Percentiles rank a stretch among this genome's conserved stretches.
Conservation (phyloP, 2,113 vertebrate genomes). For the Cyanistes caeruleus region DNA sequence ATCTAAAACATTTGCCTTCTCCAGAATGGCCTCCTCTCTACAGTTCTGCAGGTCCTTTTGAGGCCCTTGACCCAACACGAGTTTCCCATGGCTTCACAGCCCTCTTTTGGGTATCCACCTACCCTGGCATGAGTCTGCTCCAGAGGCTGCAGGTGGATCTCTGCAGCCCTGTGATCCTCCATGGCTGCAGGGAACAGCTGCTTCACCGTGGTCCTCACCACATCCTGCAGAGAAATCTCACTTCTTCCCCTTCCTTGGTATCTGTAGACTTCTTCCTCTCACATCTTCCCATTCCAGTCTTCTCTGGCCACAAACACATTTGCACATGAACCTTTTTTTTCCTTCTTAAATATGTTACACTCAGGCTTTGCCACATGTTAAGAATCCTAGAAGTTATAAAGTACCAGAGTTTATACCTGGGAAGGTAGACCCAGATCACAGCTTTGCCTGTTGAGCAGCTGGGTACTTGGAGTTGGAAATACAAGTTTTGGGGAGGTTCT, state of each 20-base stretch:
- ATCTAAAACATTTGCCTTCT: background rate
- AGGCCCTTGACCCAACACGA: fast-evolving
- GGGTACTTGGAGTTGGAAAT: background rate
- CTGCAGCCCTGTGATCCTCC: no score
- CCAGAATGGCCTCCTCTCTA: background rate
- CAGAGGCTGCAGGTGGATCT: background rate
- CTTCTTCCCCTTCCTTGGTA: background rate
- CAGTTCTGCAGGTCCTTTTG: background rate
- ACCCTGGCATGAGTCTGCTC: fast-evolving
- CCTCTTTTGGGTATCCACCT: background rate
- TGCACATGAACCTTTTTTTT: background rate
- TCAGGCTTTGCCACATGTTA: background rate
- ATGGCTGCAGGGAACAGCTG: background rate
- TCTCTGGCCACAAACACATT: background rate
- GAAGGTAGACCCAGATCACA: background rate
- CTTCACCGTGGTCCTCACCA: no score
- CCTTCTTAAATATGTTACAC: background rate
- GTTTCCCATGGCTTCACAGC: background rate
- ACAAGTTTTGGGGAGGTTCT: background rate
- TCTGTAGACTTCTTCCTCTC: background rate
- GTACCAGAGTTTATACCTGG: background rate
- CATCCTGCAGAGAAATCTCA: background rate
- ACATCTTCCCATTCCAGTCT: background rate
- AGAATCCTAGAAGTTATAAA: background rate
- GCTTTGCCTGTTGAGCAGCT: background rate